These are phyloP conservation scores for Lates calcarifer DNA, from an alignment of 2,113 vertebrate genomes.

Conservation along the genomic window DNA sequence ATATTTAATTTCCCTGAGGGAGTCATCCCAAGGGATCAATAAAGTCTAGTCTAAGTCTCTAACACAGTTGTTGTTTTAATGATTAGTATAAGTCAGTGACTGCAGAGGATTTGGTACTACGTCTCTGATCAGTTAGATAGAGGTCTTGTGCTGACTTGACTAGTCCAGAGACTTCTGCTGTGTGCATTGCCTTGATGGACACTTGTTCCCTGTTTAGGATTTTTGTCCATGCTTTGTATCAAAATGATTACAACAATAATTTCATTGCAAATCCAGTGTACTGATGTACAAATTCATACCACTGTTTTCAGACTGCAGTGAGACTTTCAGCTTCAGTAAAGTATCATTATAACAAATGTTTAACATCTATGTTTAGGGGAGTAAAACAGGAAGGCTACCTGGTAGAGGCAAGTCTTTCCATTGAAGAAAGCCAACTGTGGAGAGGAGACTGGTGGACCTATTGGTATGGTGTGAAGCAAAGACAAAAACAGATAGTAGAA, in stretches of 20 bases:
- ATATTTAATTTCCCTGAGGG: no score
- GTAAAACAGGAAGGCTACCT: slow-evolving; percentile 40
- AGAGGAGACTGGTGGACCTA: accelerated
- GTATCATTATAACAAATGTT: neutral
- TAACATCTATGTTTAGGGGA: slow-evolving; percentile 37
- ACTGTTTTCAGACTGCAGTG: neutral
- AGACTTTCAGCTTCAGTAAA: neutral
- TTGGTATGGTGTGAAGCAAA: slow-evolving; percentile 58
- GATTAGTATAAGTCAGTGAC: neutral
- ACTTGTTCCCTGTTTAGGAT: neutral
- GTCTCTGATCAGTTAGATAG: no score
- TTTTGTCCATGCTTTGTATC: no score
- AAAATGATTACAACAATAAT: no score
- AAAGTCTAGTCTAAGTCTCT: no score
- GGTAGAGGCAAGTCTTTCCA: slow-evolving; percentile 63
- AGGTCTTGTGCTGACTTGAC: neutral
- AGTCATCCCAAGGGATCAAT: no score
- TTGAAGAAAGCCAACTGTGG: accelerated
- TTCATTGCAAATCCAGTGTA: no score
- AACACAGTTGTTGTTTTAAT: no score
- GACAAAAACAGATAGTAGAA: neutral
- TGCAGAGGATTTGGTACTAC: neutral
- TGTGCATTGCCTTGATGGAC: neutral
- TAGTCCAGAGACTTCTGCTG: neutral
- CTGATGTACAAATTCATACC: no score